phyloP scores from a whole-genome alignment of 2,888 invertebrate species.

The Drosophila mimetica region DNA sequence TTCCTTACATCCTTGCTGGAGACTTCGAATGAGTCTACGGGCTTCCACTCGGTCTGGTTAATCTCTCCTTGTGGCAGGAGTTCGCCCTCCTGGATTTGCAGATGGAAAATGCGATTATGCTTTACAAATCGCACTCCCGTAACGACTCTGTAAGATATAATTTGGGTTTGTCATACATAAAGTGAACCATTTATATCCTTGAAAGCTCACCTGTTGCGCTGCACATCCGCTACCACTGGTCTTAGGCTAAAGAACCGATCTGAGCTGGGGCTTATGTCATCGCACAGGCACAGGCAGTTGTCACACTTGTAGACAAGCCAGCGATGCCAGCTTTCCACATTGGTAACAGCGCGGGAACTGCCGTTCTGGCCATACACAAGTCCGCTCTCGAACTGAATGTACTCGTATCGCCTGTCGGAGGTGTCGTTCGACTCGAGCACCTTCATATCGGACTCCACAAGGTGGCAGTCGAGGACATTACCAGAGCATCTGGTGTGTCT shows the following conservation, averaged over 20 bases:
- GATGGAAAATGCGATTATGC: constrained; percentile 90
- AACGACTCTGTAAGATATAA: constrained; percentile 87
- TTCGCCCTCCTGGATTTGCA: constrained; percentile 92
- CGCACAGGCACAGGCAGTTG: constrained; percentile 95
- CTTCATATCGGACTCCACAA: constrained; percentile 93
- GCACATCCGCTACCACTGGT: constrained; percentile 86
- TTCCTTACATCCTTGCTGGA: constrained; percentile 86
- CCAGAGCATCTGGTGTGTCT: constrained; percentile 89
- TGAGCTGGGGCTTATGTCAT: constrained; percentile 89
- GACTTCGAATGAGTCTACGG: constrained; percentile 87
- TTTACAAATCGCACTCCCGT: constrained; percentile 92
- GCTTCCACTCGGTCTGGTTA: constrained; percentile 88
- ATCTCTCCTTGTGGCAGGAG: constrained; percentile 89
- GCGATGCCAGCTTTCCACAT: constrained; percentile 94
- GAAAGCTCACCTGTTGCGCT: constrained; percentile 86
- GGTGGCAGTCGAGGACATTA: constrained; percentile 90
- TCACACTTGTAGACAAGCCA: constrained; percentile 95
- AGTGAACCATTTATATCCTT: too few relatives aligned
- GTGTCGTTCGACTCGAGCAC: constrained; percentile 88
- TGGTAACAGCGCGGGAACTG: too few relatives aligned
- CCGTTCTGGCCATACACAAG: constrained; percentile 86
- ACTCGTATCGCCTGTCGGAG: constrained; percentile 89
- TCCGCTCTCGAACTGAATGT: constrained; percentile 92
- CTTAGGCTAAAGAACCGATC: constrained; percentile 93
- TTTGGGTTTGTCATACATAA: not conserved